Evolutionary conservation across 2,888 invertebrate genomes (phyloP).

Genomic region (Labia minor): DNA sequence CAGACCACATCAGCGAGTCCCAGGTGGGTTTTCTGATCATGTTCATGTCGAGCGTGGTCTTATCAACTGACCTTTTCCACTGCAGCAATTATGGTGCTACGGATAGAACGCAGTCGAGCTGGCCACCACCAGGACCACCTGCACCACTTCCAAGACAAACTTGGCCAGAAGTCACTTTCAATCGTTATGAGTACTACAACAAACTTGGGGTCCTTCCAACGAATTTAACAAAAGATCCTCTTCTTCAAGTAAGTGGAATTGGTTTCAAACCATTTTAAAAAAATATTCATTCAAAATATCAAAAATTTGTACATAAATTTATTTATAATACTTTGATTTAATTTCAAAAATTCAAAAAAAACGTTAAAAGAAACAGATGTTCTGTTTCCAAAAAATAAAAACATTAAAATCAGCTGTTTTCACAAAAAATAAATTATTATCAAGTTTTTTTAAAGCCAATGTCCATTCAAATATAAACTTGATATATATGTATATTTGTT

Average conservation of each 20-base stretch:
- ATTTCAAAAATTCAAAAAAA: too few species aligned
- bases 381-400: too few species aligned
- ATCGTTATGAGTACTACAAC: conserved; percentile 27
- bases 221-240: not conserved
- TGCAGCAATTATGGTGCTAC: not conserved
- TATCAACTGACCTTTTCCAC: not conserved
- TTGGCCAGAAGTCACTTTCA: conserved; percentile 23
- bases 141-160: not conserved
- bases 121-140: not conserved
- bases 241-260: not conserved
- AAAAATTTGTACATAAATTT: too few species aligned
- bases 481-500: too few species aligned
- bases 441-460: too few species aligned
- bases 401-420: too few species aligned
- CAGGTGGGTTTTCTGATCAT: not conserved
- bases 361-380: too few species aligned
- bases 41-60: not conserved
- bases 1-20: not conserved
- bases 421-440: too few species aligned
- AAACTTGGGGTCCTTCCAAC: conserved; percentile 25
- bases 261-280: too few species aligned
- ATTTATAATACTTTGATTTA: too few species aligned
- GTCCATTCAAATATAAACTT: too few species aligned
- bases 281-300: too few species aligned
- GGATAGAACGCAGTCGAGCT: not conserved